Evolutionary conservation across 2,888 invertebrate species (phyloP).

Genomic region (Drosophila affinis): DNA sequence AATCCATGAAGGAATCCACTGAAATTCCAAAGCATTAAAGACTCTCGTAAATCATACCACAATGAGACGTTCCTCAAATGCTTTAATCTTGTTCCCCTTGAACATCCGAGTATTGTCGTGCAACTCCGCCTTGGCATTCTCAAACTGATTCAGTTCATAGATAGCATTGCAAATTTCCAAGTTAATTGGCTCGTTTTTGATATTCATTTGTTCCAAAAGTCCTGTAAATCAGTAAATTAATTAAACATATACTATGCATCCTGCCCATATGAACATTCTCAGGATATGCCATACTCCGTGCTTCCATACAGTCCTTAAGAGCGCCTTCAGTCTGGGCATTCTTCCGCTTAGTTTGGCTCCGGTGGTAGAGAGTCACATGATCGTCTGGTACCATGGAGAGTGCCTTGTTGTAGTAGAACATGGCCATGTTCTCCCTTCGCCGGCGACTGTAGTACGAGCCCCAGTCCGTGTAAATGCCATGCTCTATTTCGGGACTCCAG

Average conservation of each 20-base stretch:
- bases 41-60: conserved; percentile 58
- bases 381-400: conserved; percentile 67
- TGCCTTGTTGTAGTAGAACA: conserved; percentile 77
- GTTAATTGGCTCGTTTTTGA: conserved; percentile 69
- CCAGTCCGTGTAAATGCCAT: conserved; percentile 81
- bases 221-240: conserved; percentile 13
- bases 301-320: conserved; percentile 67
- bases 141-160: conserved; percentile 79
- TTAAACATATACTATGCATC: too few species aligned
- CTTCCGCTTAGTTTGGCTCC: conserved; percentile 75
- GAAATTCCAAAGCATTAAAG: not conserved
- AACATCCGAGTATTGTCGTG: conserved; percentile 73
- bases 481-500: conserved; percentile 75
- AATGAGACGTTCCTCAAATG: conserved; percentile 68
- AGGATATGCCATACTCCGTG: conserved; percentile 60
- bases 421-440: conserved; percentile 74
- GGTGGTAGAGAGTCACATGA: conserved; percentile 66
- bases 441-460: conserved; percentile 77
- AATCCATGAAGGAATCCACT: not conserved
- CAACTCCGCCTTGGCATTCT: conserved; percentile 72
- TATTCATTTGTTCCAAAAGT: conserved; percentile 16
- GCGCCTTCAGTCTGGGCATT: conserved; percentile 72
- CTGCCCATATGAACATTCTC: not conserved
- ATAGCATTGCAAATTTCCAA: conserved; percentile 80
- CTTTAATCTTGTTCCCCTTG: conserved; percentile 70